phyloP scores from a whole-genome alignment of 2,113 vertebrate species.

The Lynx canadensis region DNA sequence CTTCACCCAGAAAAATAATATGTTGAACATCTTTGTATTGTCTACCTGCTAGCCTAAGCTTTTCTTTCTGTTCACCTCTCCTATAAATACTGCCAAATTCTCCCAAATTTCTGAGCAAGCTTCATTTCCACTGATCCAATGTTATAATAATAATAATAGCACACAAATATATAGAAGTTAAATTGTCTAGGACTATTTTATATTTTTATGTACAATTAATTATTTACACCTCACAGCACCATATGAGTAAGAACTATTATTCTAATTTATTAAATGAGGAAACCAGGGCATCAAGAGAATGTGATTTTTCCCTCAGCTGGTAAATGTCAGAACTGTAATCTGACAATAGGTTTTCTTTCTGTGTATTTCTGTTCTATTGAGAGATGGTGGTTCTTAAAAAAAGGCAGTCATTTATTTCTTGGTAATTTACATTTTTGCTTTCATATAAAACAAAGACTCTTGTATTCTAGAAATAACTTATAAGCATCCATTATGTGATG shows the following conservation, averaged over 20 bases:
- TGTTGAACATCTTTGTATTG: background rate
- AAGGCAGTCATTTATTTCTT: background rate
- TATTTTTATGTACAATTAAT: background rate
- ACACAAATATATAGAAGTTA: background rate
- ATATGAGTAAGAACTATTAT: background rate
- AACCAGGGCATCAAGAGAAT: background rate
- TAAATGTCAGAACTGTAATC: background rate
- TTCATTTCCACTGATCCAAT: background rate
- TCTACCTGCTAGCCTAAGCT: background rate
- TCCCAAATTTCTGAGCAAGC: background rate
- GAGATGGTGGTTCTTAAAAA: background rate
- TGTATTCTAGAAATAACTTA: background rate
- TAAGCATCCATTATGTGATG: background rate
- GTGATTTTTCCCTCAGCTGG: background rate
- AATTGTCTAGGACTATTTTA: background rate
- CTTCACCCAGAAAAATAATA: background rate
- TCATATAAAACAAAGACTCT: background rate
- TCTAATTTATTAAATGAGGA: background rate
- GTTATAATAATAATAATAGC: background rate
- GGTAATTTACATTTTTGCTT: background rate
- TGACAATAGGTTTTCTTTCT: background rate
- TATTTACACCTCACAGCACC: background rate
- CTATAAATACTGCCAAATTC: background rate
- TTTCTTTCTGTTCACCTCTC: background rate
- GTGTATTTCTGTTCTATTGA: background rate